Base-by-base conservation (phyloP, 2,113 vertebrate species). In the Anser cygnoides region DNA sequence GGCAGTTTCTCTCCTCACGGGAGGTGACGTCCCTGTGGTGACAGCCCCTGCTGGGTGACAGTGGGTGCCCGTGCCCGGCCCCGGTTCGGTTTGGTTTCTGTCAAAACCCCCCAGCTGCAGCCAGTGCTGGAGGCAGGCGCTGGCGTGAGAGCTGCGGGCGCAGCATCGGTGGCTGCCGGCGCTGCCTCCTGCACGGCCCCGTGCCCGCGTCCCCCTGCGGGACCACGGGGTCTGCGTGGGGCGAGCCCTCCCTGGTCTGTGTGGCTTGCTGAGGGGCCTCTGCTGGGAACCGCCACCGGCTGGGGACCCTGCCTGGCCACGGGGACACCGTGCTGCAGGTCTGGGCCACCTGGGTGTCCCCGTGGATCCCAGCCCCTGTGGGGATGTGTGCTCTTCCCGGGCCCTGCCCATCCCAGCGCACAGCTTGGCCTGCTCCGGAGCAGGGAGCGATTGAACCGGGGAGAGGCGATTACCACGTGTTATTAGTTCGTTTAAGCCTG, bases 61-160 rank as follows among this genome's bases (percentile, higher is more conserved):
- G 72, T 0, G 14, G 9, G 21, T 89, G 76, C 52, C 12, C 0
- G 1, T 46, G 68, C 73, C 35, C 2, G 3, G 52, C 44, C n/a
- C 63, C 22, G 2, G 90, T 71, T 37, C 49, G 19, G n/a, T 6
- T 14, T 17, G 26, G 5, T 26, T n/a, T 31, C 39, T 7, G 11
- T 9, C 1, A 13, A 13, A 29, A 20, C 50, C 44, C 2, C 2
- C 0, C 21, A 0, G 5, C 83, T 31, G 79, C 4, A 1, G 71
- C 0, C 0, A 6, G 41, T 85, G 74, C 78, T 0, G 10, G 78
- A 35, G 89, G 5, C 17, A 12, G 77, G 31, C 35, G 37, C 0
- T 70, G 84, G 33, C 0, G 52, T 4, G 2, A 4, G 66, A 85
- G 78, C 82, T 0, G 21, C 39, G 4, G 71, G 33, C 4, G 3